phyloP scores from a whole-genome alignment of 2,888 invertebrate species.

The Dascillus cervinus region DNA sequence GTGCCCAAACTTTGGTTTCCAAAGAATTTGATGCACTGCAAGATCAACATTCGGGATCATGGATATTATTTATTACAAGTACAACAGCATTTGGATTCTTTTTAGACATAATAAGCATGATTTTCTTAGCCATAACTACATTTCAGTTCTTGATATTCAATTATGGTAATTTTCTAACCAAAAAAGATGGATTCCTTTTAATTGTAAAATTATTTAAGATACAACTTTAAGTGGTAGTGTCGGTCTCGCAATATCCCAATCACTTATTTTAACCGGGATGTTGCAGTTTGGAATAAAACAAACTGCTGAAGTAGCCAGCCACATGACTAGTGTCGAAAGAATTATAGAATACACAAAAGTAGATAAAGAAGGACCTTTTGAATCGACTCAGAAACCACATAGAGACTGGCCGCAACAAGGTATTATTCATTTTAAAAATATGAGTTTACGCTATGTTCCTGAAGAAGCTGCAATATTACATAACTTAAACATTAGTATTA shows the following conservation, averaged over 20 bases:
- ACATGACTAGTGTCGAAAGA: constrained; percentile 76
- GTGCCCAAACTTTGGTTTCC: constrained; percentile 63
- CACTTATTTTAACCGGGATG: constrained; percentile 68
- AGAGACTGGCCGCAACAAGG: constrained; percentile 57
- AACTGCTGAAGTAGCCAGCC: constrained; percentile 67
- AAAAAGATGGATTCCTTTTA: constrained; percentile 4
- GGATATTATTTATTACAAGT: constrained; percentile 51
- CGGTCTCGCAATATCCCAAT: constrained; percentile 65
- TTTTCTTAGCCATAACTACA: constrained; percentile 53
- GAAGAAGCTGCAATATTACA: constrained; percentile 61
- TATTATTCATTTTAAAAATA: constrained; percentile 50
- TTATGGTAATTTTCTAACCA: constrained; percentile 42
- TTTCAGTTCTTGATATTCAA: constrained; percentile 56
- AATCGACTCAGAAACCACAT: constrained; percentile 49
- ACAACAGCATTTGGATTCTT: constrained; percentile 59
- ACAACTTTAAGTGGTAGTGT: constrained; percentile 57
- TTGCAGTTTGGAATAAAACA: constrained; percentile 75
- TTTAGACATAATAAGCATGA: constrained; percentile 56
- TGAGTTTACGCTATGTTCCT: constrained; percentile 56
- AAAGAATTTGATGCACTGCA: constrained; percentile 69
- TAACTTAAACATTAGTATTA: constrained; percentile 55
- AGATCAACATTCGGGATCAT: constrained; percentile 58
- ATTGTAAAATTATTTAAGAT: too few relatives aligned
- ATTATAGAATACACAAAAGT: constrained; percentile 70
- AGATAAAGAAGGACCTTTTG: constrained; percentile 60